Base-by-base conservation (phyloP, 1,140 invertebrate genomes). In the Wasmannia auropunctata region DNA sequence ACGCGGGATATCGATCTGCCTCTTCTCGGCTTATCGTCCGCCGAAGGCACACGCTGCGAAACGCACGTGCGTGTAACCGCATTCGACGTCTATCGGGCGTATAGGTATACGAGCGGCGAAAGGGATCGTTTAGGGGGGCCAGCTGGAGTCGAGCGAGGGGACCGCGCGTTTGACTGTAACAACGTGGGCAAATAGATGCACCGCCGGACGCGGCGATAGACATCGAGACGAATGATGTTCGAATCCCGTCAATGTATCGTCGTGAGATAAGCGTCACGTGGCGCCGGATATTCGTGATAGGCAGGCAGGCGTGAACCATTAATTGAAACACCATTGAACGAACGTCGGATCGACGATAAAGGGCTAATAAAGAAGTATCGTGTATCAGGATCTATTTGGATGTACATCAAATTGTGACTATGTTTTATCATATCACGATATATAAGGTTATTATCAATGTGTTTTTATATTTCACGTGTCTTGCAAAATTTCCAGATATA, bases 1-100 rank as follows among this genome's bases (percentile, higher is more conserved):
- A 56, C 28, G 31, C 22, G 34, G 62, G 85, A 91, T 91, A 91
- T 91, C 83, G 90, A 91, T 91, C 90, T 77, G 70, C 22, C 70
- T 83, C 87, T 86, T 91, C 89, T 80, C 83, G 28, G 28, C n/a
- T 88, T 70, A 83, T 90, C 63, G 85, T 16, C 37, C 51, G 28
- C 34, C 22, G 31, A 22, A 40, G n/a, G 40, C 37, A 37, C 58
- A 11, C 16, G 51, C 5, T n/a, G 16, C 31, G 25, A 31, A 14
- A 75, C 25, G 58, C 46, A 28, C 49, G 31, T 43, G 43, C 56
- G 60, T 85, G 40, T 34, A 28, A n/a, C 22, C 22, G 56, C 31
- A 46, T 40, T 37, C 31, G 60, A 31, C 46, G 28, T 76, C 8
- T 69, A 34, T 22, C 58, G 58, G 74, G 60, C 19, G 67, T 22